Base-by-base conservation (phyloP, 2,113 vertebrate species). In the Camelus dromedarius region DNA sequence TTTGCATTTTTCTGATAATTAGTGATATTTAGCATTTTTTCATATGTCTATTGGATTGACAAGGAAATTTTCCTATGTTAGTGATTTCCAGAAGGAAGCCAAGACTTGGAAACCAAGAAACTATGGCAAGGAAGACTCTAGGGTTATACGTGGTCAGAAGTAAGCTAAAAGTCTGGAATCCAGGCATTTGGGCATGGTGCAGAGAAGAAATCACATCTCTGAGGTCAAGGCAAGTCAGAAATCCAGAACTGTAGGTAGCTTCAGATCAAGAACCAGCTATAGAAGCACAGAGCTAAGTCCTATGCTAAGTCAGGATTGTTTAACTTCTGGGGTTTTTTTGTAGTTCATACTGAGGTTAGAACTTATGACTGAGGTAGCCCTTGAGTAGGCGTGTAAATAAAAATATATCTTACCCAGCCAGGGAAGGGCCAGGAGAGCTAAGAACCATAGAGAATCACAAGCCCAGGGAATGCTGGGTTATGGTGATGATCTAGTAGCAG, bases 241-340 rank as follows among this genome's bases (percentile, higher is more conserved):
- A 72, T 73, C 28, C 38, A 95, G 60, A 94, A 96, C 42, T 76
- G 19, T 73, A 42, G 13, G 18, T 82, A 89, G 28, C 77, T 96
- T 86, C 64, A 62, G 66, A 89, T 76, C 6, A 89, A 11, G 24
- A 89, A 26, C 10, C 48, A 72, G 13, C 9, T 56, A 28, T 35
- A 75, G 52, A 91, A 89, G 20, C 32, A 93, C 5, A 80, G 58
- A 88, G n/a, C 14, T 62, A 56, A 92, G 7, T 90, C 3, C 52
- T 90, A 62, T 72, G 11, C 22, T 54, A 79, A 73, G 14, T 64
- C 32, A 64, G 28, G 20, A 38, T 75, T 82, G 5, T 32, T 96
- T 88, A 42, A 48, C 50, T 75, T 93, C 20, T 90, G 75, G 75
- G 13, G 19, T 32, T 80, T 54, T 75, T 81, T 84, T 11, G 26